phyloP scores from a whole-genome alignment of 2,113 vertebrate species.

The Cheilinus undulatus region DNA sequence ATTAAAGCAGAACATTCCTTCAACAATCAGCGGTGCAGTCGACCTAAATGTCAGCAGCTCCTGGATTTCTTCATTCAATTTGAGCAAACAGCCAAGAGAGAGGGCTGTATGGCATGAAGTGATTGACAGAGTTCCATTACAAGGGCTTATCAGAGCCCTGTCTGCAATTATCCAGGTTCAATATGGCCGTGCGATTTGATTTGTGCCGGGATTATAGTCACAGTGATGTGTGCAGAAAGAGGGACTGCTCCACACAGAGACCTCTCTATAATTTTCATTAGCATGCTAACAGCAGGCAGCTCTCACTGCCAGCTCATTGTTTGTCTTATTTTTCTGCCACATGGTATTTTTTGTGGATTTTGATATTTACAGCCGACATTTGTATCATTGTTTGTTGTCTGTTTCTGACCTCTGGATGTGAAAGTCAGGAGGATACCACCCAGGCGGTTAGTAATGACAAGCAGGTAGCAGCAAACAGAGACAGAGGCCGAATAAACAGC shows the following conservation, averaged over 20 bases:
- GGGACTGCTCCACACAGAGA: constrained; percentile 51
- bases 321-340: constrained; percentile 7
- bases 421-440: constrained; percentile 23
- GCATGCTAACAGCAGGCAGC: constrained; percentile 40
- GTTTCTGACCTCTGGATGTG: constrained; percentile 36
- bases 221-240: constrained; percentile 65
- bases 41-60: constrained; percentile 90
- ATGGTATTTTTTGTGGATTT: constrained; percentile 16
- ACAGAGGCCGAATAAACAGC: constrained; percentile 17
- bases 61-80: constrained; percentile 89
- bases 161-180: constrained; percentile 88
- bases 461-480: constrained; percentile 2
- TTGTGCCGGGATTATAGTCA: constrained; percentile 80
- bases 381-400: constrained; percentile 20
- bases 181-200: constrained; percentile 85
- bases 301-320: constrained; percentile 15
- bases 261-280: constrained; percentile 63
- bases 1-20: constrained; percentile 94
- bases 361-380: constrained; percentile 52
- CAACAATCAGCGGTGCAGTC: constrained; percentile 88
- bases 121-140: constrained; percentile 96
- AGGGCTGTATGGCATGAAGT: constrained; percentile 79
- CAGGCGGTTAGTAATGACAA: constrained; percentile 21
- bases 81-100: constrained; percentile 88
- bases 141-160: constrained; percentile 84